Base-by-base conservation (phyloP, 1,140 invertebrate genomes). In the Centruroides sculpturatus region DNA sequence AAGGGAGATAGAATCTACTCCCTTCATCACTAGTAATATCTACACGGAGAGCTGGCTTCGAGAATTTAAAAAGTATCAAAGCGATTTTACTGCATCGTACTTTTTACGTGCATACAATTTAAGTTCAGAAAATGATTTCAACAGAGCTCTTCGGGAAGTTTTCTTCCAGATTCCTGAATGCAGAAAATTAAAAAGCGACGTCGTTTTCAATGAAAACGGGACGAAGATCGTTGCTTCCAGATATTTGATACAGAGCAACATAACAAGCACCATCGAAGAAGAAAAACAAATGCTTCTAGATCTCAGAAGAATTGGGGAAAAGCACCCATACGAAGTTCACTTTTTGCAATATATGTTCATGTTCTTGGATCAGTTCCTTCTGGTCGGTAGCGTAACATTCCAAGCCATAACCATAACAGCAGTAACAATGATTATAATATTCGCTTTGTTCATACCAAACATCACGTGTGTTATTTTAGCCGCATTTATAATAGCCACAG, bases 381-480 rank as follows among this genome's bases (percentile, higher is more conserved):
- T 93, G 35, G 89, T 98, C 3, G 79, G 88, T 41, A 89, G 90
- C 0, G 90, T 89, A 3, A 94, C 91, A 3, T 81, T 98, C 6
- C 92, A 96, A 68, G 89, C 91, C 62, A 89, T 97, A 76, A 79
- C 89, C 0, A 85, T 94, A 56, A 92, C 92, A 12, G 89, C 92
- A 0, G 74, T 85, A 1, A 86, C 92, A 46, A 97, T 98, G 92
- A 92, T 96, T 83, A 75, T 95, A 35, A 89, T 96, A 23, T 92
- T 91, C 0, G 86, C 94, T 65, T 82, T 98, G 55, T 97, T 97
- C 71, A 95, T 98, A 49, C 94, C 94, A 0, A 94, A 95, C 69
- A 81, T 93, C 10, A 72, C 93, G 4, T 94, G 93, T 70, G 90
- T 90, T 0, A 73, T 97, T 4, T 95, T 92, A 87, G 91, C 98